Evolutionary conservation across 2,797 vertebrate genomes (phyloP).

Genomic region (Psittacula derbiana): DNA sequence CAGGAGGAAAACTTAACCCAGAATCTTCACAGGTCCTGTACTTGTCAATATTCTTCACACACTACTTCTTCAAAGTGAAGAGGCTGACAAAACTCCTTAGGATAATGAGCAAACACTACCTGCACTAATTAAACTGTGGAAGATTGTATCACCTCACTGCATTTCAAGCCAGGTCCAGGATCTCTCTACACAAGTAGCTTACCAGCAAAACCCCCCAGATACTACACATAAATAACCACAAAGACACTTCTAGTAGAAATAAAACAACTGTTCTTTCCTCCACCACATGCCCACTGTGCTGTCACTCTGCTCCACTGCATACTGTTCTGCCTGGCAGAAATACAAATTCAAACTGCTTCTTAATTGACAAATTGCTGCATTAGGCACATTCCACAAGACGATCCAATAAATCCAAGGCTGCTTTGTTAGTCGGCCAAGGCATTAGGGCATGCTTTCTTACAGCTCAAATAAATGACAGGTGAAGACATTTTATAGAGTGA

Average conservation of each 20-base stretch:
- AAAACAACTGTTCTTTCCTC: not conserved
- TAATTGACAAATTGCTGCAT: constrained; percentile 50
- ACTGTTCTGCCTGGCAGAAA: not conserved
- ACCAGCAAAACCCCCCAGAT: not conserved
- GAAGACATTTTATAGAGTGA: constrained; percentile 48
- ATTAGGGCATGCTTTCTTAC: constrained; percentile 34
- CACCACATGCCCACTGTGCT: not conserved
- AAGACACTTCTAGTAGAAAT: not conserved
- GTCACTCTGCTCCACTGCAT: not conserved
- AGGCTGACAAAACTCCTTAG: not conserved
- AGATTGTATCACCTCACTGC: not conserved
- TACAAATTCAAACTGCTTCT: constrained; percentile 14
- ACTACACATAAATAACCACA: not conserved
- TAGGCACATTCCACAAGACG: constrained; percentile 34
- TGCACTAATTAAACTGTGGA: not conserved
- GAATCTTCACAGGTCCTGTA: not conserved
- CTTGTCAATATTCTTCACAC: not conserved
- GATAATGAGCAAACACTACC: not conserved
- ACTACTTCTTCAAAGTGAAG: not conserved
- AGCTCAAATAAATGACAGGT: constrained; percentile 40
- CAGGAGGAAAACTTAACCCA: not conserved
- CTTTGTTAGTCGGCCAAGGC: constrained; percentile 37
- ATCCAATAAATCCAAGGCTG: constrained; percentile 39
- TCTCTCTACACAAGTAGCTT: not conserved
- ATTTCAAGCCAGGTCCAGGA: not conserved